A percentile compares a stretch with the other conserved stretches of the same genome.
Evolutionary conservation across 2,888 invertebrate species (phyloP).

Genomic region (Caenorhabditis wallacei): DNA sequence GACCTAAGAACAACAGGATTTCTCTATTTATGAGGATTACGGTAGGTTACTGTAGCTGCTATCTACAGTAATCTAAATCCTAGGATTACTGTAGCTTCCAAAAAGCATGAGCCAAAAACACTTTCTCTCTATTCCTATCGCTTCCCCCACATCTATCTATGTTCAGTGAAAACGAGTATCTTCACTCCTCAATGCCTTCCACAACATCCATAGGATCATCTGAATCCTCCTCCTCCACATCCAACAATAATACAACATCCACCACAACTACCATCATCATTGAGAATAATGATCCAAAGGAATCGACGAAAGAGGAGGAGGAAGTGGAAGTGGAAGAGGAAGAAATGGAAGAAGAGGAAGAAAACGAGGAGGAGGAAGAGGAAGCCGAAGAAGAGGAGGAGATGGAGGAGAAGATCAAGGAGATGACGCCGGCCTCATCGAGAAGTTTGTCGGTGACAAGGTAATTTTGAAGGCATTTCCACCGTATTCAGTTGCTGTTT

Average conservation of each 20-base stretch:
- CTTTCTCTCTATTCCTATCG: slow-evolving; percentile 21
- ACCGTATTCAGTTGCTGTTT: background rate
- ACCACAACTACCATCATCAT: slow-evolving; percentile 40
- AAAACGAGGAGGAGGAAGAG: slow-evolving; percentile 21
- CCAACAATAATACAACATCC: slow-evolving; percentile 31
- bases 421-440: slow-evolving; percentile 8
- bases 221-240: slow-evolving; percentile 1
- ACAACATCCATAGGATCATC: slow-evolving; percentile 31
- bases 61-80: background rate
- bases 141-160: slow-evolving; percentile 5
- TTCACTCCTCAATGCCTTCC: slow-evolving; percentile 51
- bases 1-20: too few relatives aligned
- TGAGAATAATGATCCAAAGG: slow-evolving; percentile 6
- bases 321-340: slow-evolving; percentile 13
- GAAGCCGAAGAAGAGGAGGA: slow-evolving; percentile 19
- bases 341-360: slow-evolving; percentile 39
- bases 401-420: slow-evolving; percentile 9
- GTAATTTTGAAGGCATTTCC: background rate
- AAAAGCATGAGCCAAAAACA: too few relatives aligned
- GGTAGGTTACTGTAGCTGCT: too few relatives aligned
- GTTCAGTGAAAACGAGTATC: slow-evolving; percentile 69
- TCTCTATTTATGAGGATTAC: too few relatives aligned
- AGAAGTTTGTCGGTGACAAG: slow-evolving; percentile 45
- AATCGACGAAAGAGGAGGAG: slow-evolving; percentile 30
- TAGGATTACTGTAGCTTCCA: background rate